A percentile compares a stretch with the other conserved stretches of the same genome.
phyloP scores from a whole-genome alignment of 1,140 invertebrate genomes.

The Pachypeltis micranthus region DNA sequence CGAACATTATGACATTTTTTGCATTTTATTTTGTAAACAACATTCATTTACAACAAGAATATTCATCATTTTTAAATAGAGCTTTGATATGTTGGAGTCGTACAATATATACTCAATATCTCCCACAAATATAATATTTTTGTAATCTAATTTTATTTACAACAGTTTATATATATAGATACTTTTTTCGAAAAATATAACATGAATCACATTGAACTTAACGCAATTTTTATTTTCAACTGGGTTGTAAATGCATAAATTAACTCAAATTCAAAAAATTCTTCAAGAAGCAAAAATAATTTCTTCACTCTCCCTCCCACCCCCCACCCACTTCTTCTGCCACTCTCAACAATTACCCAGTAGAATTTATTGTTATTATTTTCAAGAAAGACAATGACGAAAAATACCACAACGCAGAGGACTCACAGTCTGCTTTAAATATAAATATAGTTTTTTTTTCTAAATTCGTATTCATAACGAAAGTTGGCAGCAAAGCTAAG shows the following conservation, averaged over 20 bases:
- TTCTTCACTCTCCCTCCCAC: not conserved
- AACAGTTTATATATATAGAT: not conserved
- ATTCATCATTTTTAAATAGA: not conserved
- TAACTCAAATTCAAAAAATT: not conserved
- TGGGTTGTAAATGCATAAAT: not conserved
- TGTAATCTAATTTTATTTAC: not conserved
- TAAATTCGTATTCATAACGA: not conserved
- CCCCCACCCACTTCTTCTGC: not conserved
- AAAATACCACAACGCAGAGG: conserved; percentile 4
- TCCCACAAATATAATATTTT: not conserved
- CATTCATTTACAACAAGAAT: conserved; percentile 3
- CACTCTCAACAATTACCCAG: not conserved
- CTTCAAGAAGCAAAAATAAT: not conserved
- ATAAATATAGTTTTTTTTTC: not conserved
- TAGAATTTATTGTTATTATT: not conserved
- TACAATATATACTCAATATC: not conserved
- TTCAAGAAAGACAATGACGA: conserved; percentile 1
- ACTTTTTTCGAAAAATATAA: not conserved
- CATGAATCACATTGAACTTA: not conserved
- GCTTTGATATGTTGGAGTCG: conserved; percentile 1
- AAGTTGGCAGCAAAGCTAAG: not conserved
- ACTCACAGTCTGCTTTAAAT: not conserved
- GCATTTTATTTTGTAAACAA: conserved; percentile 6
- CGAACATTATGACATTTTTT: too few relatives aligned
- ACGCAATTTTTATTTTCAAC: not conserved